Percentiles rank a stretch among this genome's conserved stretches.
Conservation (phyloP, 2,797 vertebrate genomes). For the Benthosema pterotum region DNA sequence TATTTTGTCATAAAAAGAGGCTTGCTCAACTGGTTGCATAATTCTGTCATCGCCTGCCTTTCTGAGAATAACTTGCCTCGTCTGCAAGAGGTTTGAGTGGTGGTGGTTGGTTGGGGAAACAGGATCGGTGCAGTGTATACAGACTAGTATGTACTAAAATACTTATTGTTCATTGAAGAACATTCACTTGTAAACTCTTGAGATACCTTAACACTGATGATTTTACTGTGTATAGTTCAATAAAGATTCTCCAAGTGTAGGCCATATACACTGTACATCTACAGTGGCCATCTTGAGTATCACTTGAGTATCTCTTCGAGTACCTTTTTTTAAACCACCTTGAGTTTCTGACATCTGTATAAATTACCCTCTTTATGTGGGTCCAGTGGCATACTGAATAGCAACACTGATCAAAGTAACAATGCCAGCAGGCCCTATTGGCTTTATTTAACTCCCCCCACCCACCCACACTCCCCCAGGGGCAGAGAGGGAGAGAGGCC, state of each 20-base stretch:
- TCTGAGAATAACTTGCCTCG: slow-evolving; percentile 6
- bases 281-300: too few species aligned
- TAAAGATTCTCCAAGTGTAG: too few species aligned
- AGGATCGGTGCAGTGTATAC: slow-evolving; percentile 16
- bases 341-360: background rate
- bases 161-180: background rate
- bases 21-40: slow-evolving; percentile 58
- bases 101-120: slow-evolving; percentile 21
- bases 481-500: slow-evolving; percentile 30
- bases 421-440: slow-evolving; percentile 45
- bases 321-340: background rate
- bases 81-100: slow-evolving; percentile 21
- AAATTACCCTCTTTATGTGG: slow-evolving; percentile 33
- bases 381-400: slow-evolving; percentile 39
- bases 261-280: too few species aligned
- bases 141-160: slow-evolving; percentile 35
- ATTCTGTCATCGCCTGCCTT: slow-evolving; percentile 52
- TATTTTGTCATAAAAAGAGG: slow-evolving; percentile 50
- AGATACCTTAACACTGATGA: too few species aligned
- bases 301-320: slow-evolving; percentile 24
- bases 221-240: too few species aligned
- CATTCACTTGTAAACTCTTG: too few species aligned
- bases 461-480: slow-evolving; percentile 15
- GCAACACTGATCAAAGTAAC: slow-evolving; percentile 56
- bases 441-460: slow-evolving; percentile 46